Evolutionary conservation across 1,140 invertebrate species (phyloP).

Genomic region (Drosophila biarmipes): DNA sequence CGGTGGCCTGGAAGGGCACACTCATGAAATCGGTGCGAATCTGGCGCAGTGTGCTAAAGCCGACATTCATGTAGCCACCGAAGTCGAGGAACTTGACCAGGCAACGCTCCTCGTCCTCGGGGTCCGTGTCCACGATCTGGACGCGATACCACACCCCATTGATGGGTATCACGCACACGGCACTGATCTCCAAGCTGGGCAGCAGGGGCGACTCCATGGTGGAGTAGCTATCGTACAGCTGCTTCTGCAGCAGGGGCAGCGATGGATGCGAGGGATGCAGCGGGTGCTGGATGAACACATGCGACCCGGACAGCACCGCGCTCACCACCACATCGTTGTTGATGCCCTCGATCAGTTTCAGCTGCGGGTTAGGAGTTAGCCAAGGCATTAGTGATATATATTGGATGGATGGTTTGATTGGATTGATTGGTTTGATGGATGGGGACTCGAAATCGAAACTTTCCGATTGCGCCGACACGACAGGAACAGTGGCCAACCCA

Average conservation of each 20-base stretch:
- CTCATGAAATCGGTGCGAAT: slow-evolving; percentile 96
- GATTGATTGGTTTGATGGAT: not conserved
- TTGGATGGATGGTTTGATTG: not conserved
- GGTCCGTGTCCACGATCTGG: slow-evolving; percentile 90
- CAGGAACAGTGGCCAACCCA: slow-evolving; percentile 17
- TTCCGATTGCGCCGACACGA: slow-evolving; percentile 20
- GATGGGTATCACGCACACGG: slow-evolving; percentile 94
- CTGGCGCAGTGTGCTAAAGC: slow-evolving; percentile 91
- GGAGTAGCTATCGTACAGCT: slow-evolving; percentile 89
- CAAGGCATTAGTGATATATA: slow-evolving; percentile 14
- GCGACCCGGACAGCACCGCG: slow-evolving; percentile 92
- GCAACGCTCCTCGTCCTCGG: slow-evolving; percentile 88
- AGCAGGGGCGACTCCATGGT: slow-evolving; percentile 87
- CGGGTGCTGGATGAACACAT: slow-evolving; percentile 96
- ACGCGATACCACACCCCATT: slow-evolving; percentile 95
- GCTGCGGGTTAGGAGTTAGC: slow-evolving; percentile 84
- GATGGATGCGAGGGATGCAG: slow-evolving; percentile 95
- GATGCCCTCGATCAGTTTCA: slow-evolving; percentile 94
- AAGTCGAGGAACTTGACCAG: slow-evolving; percentile 96
- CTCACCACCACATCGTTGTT: slow-evolving; percentile 96
- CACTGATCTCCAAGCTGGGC: slow-evolving; percentile 89
- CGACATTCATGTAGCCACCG: slow-evolving; percentile 94
- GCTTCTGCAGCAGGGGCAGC: slow-evolving; percentile 90
- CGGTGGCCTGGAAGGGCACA: slow-evolving; percentile 97
- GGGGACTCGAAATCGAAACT: slow-evolving; percentile 5